Conservation (phyloP, 2,797 vertebrate genomes). For the Acomys russatus region DNA sequence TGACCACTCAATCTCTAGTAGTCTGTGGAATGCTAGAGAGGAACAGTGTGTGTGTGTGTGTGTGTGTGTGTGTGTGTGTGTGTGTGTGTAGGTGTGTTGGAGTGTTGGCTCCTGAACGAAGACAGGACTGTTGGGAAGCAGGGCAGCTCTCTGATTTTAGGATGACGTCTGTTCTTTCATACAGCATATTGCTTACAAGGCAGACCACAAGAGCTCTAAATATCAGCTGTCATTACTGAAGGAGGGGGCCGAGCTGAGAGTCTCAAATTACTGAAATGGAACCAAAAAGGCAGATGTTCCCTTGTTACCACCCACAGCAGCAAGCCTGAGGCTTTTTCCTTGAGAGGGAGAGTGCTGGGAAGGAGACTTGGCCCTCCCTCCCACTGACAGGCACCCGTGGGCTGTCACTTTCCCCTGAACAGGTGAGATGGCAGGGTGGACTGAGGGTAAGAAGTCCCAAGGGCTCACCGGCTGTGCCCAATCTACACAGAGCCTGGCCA, state of each 20-base stretch:
- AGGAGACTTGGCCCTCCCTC: not conserved
- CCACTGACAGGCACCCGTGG: not conserved
- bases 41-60: not conserved
- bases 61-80: not conserved
- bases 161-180: not conserved
- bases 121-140: fast-evolving
- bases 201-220: slow-evolving; percentile 38
- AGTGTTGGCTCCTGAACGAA: not conserved
- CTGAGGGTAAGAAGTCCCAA: slow-evolving; percentile 63
- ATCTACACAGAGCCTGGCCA: slow-evolving; percentile 63
- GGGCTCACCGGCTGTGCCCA: slow-evolving; percentile 58
- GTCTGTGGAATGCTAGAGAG: fast-evolving
- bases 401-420: slow-evolving; percentile 58
- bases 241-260: not conserved
- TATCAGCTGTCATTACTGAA: slow-evolving; percentile 57
- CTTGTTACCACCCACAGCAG: slow-evolving; percentile 53
- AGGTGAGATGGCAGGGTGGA: slow-evolving; percentile 61
- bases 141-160: no score
- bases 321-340: slow-evolving; percentile 24
- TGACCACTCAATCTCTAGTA: fast-evolving
- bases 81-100: not conserved
- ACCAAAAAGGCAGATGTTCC: slow-evolving; percentile 67
- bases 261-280: slow-evolving; percentile 58
- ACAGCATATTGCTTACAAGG: not conserved
- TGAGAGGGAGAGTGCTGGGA: slow-evolving; percentile 7